A percentile compares a stretch with the other conserved stretches of the same genome.
Conservation (phyloP, 2,888 invertebrate genomes). For the Tenthredo livida region DNA sequence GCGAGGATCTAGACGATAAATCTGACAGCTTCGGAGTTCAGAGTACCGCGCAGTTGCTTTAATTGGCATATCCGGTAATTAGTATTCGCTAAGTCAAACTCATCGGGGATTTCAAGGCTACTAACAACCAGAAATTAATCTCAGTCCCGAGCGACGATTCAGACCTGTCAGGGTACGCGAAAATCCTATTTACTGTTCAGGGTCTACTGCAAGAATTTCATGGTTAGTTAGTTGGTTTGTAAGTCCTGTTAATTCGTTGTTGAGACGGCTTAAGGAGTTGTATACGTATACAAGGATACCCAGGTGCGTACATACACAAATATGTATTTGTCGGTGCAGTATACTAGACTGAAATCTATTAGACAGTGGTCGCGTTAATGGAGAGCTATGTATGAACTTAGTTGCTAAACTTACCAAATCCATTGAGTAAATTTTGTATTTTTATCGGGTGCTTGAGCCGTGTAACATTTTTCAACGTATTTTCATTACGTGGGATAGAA, state of each 20-base stretch:
- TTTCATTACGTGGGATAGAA: neutral
- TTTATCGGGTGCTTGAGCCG: neutral
- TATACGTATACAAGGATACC: neutral
- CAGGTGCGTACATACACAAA: neutral
- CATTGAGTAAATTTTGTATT: neutral
- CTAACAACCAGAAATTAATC: slow-evolving; percentile 28
- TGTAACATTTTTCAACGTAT: neutral
- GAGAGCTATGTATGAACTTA: neutral
- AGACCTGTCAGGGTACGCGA: slow-evolving; percentile 6
- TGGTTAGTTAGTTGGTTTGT: slow-evolving; percentile 24
- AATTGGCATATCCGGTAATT: neutral
- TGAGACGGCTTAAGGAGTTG: neutral
- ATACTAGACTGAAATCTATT: neutral
- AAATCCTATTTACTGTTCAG: slow-evolving; percentile 5
- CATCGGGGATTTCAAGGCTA: slow-evolving; percentile 16
- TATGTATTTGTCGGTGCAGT: neutral
- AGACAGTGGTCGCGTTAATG: neutral
- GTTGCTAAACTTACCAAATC: slow-evolving; percentile 5
- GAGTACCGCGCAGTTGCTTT: neutral
- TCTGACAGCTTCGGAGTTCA: neutral
- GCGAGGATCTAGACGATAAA: neutral
- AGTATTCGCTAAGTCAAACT: slow-evolving; percentile 26
- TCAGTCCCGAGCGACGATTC: slow-evolving; percentile 3
- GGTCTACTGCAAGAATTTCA: slow-evolving; percentile 14
- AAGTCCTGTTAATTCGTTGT: slow-evolving; percentile 17